A percentile compares a stretch with the other conserved stretches of the same genome.
Conservation (phyloP, 2,888 invertebrate genomes). For the Synergus japonicus region DNA sequence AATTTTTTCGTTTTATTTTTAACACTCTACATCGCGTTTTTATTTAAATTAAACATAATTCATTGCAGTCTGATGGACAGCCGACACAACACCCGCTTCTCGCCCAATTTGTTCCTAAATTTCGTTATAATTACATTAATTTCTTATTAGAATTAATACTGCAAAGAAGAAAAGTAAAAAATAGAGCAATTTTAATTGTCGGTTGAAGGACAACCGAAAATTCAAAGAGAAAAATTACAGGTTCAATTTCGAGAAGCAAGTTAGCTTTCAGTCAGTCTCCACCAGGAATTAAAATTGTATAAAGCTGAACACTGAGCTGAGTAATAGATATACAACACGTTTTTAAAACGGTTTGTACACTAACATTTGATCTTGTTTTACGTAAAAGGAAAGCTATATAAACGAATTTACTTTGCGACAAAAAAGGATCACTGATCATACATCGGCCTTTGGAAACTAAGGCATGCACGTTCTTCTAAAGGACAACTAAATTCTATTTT, state of each 20-base stretch:
- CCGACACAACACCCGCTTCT: constrained; percentile 34
- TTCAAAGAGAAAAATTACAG: not conserved
- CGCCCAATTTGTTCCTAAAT: not conserved
- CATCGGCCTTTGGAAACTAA: not conserved
- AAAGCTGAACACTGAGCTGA: constrained; percentile 8
- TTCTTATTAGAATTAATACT: not conserved
- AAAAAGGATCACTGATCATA: not conserved
- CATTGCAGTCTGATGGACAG: constrained; percentile 59
- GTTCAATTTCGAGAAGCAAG: not conserved
- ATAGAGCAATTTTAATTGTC: not conserved
- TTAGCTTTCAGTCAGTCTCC: not conserved
- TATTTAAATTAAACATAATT: constrained; percentile 56
- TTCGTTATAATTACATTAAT: not conserved
- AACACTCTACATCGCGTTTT: constrained; percentile 58
- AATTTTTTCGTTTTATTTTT: constrained; percentile 56
- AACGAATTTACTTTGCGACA: not conserved
- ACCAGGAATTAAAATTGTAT: not conserved
- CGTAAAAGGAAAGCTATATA: not conserved
- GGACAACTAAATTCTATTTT: not conserved
- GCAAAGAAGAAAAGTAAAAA: not conserved
- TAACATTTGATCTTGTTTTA: constrained; percentile 1
- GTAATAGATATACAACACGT: not conserved
- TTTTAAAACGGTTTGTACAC: not conserved
- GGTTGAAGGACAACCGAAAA: not conserved
- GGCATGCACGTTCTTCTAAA: not conserved